Evolutionary conservation across 2,888 invertebrate genomes (phyloP).

Genomic region (Monoplex corrugatus): DNA sequence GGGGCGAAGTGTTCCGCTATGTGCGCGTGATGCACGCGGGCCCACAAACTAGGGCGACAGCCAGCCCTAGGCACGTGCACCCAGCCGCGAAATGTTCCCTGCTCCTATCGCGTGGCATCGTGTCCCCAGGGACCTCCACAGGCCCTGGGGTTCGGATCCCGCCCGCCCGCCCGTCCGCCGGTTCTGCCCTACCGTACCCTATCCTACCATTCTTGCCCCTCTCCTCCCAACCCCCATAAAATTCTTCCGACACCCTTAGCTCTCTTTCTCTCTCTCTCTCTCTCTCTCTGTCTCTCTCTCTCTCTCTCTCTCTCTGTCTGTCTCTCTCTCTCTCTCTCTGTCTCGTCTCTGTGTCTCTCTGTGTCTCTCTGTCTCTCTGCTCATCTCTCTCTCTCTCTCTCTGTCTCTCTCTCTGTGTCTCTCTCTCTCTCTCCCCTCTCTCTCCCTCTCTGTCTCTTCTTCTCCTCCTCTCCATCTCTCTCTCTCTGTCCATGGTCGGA

Average conservation of each 20-base stretch:
- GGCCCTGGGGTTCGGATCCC: background rate
- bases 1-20: slow-evolving; percentile 35
- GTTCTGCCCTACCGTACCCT: no score
- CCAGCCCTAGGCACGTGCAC: background rate
- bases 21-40: slow-evolving; percentile 25
- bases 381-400: no score
- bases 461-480: background rate
- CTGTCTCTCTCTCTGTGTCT: no score
- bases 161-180: no score
- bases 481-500: no score
- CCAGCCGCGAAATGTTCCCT: slow-evolving; percentile 43
- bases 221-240: background rate
- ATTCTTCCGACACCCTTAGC: background rate
- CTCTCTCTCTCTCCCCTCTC: background rate
- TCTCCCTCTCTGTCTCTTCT: background rate
- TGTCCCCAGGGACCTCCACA: background rate
- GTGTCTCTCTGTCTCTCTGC: no score
- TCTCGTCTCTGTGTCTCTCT: no score
- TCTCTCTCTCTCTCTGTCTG: no score
- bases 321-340: no score
- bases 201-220: no score
- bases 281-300: no score
- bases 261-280: no score
- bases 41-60: slow-evolving; percentile 24
- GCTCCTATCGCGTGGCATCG: slow-evolving; percentile 28